Conservation (phyloP, 1,140 invertebrate species). For the Drosophila murphyi region DNA sequence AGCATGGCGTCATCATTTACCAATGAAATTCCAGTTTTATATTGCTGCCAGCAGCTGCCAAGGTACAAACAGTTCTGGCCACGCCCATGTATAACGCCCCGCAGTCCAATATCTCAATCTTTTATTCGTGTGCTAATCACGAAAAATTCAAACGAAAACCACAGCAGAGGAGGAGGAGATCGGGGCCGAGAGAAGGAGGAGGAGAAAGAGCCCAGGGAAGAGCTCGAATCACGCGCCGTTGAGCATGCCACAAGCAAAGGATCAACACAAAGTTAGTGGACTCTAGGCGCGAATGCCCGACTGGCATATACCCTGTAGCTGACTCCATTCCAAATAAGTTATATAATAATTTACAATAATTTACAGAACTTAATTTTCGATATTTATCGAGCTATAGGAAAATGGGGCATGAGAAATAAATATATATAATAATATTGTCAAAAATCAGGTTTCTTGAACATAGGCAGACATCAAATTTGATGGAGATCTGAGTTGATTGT, state of each 20-base stretch:
- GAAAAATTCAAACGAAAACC: slow-evolving; percentile 72
- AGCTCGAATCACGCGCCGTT: slow-evolving; percentile 68
- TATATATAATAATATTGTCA: too few relatives aligned
- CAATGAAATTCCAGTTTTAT: background rate
- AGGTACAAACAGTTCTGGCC: slow-evolving; percentile 32
- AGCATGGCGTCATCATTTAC: slow-evolving; percentile 4
- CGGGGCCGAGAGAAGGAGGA: background rate
- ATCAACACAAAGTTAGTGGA: slow-evolving; percentile 21
- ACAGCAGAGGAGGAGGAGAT: slow-evolving; percentile 12
- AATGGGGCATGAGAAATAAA: too few relatives aligned
- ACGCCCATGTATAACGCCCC: slow-evolving; percentile 57
- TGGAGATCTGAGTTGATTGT: too few relatives aligned
- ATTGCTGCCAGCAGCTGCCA: slow-evolving; percentile 55
- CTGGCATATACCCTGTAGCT: background rate
- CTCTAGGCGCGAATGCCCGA: background rate
- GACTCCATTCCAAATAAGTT: too few relatives aligned
- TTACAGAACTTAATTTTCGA: too few relatives aligned
- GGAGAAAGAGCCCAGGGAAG: slow-evolving; percentile 7
- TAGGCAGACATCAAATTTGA: too few relatives aligned
- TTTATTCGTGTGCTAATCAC: slow-evolving; percentile 78
- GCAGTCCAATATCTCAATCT: slow-evolving; percentile 40
- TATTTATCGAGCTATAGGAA: too few relatives aligned
- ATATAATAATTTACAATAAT: too few relatives aligned
- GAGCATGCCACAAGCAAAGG: slow-evolving; percentile 55
- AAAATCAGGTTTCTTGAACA: too few relatives aligned